Evolutionary conservation across 2,888 invertebrate species (phyloP).

Genomic region (Drosophila kambysellisi): DNA sequence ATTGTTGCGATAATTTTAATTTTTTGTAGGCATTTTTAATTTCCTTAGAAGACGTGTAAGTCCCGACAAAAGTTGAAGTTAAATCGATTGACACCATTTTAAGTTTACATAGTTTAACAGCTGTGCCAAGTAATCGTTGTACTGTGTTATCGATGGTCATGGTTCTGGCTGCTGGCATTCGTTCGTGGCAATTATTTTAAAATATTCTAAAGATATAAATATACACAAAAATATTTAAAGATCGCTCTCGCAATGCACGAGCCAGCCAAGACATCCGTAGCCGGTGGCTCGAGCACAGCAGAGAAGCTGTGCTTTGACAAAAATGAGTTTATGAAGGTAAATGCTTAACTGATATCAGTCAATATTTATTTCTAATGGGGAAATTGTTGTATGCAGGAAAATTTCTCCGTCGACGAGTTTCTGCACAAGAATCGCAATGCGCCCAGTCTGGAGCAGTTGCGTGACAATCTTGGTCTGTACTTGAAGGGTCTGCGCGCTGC

Average conservation of each 20-base stretch:
- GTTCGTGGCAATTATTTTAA: conserved; percentile 57
- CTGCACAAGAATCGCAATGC: conserved; percentile 86
- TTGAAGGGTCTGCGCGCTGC: conserved; percentile 95
- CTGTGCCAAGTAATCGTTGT: conserved; percentile 17
- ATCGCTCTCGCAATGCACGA: conserved; percentile 47
- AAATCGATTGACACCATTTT: conserved; percentile 8
- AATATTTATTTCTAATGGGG: not conserved
- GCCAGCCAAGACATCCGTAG: conserved; percentile 40
- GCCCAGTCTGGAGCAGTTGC: conserved; percentile 89
- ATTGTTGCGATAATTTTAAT: not conserved
- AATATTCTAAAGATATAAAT: conserved; percentile 1
- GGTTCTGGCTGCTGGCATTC: conserved; percentile 13
- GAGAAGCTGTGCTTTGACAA: conserved; percentile 83
- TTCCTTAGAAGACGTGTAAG: not conserved
- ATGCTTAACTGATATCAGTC: not conserved
- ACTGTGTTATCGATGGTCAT: conserved; percentile 24
- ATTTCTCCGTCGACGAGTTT: conserved; percentile 97
- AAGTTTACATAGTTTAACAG: not conserved
- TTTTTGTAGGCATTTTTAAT: not conserved
- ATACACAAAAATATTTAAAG: not conserved
- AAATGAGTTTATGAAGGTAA: conserved; percentile 85
- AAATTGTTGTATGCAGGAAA: conserved; percentile 87
- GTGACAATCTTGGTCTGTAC: conserved; percentile 95
- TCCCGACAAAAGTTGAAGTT: conserved; percentile 20
- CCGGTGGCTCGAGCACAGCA: conserved; percentile 55